Conservation (phyloP, 2,888 invertebrate species). For the Ichneumon xanthorius region DNA sequence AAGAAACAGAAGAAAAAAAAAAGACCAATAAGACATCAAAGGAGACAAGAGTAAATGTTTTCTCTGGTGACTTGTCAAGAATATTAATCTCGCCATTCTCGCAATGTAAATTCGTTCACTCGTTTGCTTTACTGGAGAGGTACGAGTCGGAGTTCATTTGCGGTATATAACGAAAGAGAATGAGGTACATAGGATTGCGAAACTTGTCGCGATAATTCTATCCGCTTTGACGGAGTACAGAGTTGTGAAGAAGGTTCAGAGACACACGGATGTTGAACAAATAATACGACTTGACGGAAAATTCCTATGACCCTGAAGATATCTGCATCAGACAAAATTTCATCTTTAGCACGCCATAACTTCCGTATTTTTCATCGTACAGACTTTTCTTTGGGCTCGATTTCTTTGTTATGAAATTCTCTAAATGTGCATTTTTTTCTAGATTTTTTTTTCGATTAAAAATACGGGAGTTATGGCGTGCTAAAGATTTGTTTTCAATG, state of each 20-base stretch:
- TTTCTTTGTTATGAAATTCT: too few relatives aligned
- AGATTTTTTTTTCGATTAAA: too few relatives aligned
- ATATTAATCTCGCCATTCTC: conserved; percentile 55
- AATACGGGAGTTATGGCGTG: too few relatives aligned
- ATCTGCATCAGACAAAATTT: too few relatives aligned
- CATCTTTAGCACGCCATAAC: too few relatives aligned
- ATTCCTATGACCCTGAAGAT: too few relatives aligned
- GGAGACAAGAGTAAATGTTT: conserved; percentile 40
- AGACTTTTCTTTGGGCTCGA: too few relatives aligned
- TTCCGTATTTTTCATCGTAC: too few relatives aligned
- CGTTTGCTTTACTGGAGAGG: conserved; percentile 18
- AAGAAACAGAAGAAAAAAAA: conserved; percentile 12
- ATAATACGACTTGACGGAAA: not conserved
- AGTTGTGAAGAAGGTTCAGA: not conserved
- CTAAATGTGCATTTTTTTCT: too few relatives aligned
- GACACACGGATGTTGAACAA: conserved; percentile 20
- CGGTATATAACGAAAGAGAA: conserved; percentile 22
- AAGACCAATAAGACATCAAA: conserved; percentile 32
- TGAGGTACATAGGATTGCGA: not conserved
- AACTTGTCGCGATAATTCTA: conserved; percentile 26
- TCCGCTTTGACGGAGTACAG: conserved; percentile 21
- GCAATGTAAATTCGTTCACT: conserved; percentile 57
- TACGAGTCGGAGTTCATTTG: conserved; percentile 33
- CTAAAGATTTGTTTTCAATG: too few relatives aligned
- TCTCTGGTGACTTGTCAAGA: conserved; percentile 16